phyloP scores from a whole-genome alignment of 2,113 vertebrate species.

The Ptilorrhoa leucosticta region DNA sequence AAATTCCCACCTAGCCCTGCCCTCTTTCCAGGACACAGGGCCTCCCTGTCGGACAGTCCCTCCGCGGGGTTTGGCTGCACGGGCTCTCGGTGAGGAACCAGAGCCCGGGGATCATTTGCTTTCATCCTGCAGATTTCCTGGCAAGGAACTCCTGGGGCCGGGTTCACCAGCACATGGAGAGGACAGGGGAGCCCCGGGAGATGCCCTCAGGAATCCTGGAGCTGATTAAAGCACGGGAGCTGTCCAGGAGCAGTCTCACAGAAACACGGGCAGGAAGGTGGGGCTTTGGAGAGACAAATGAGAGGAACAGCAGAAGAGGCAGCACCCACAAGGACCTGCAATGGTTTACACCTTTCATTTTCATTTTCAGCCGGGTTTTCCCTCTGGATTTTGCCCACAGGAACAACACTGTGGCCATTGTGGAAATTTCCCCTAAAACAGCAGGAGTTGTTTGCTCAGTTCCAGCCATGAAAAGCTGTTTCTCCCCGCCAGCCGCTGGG shows the following conservation, averaged over 20 bases:
- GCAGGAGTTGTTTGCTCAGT: not conserved
- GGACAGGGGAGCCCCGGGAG: not conserved
- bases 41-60: not conserved
- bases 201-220: not conserved
- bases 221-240: slow-evolving; percentile 10
- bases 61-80: not conserved
- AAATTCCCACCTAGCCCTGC: rapidly evolving
- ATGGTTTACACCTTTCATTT: not conserved
- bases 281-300: not conserved
- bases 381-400: not conserved
- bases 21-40: not conserved
- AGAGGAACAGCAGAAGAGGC: not conserved
- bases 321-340: not conserved
- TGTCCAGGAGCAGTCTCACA: not conserved
- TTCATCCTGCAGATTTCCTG: slow-evolving; percentile 6
- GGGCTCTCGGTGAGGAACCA: not conserved
- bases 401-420: not conserved
- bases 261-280: not conserved
- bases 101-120: not conserved
- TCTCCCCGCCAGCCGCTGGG: not conserved
- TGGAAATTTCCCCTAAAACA: not conserved
- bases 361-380: not conserved
- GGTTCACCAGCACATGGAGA: not conserved
- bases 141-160: not conserved
- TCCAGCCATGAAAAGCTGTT: not conserved